These are phyloP conservation scores for Dendrolimus punctatus DNA, from an alignment of 1,140 invertebrate genomes.

Conservation along the genomic window DNA sequence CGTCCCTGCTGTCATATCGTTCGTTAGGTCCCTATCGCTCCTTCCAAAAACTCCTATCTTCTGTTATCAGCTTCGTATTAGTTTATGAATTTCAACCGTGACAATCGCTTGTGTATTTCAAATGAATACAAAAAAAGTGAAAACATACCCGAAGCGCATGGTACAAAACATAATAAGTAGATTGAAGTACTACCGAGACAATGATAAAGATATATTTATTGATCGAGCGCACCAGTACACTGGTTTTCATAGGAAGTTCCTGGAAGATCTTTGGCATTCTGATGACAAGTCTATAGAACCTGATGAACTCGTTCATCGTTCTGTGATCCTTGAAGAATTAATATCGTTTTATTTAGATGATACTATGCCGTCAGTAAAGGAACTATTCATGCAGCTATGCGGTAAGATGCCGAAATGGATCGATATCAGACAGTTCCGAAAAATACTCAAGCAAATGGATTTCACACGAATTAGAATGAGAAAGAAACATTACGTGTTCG, in stretches of 20 bases:
- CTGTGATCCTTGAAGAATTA: slow-evolving; percentile 12
- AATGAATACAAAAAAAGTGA: too few relatives aligned
- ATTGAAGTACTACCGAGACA: too few relatives aligned
- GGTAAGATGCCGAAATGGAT: slow-evolving; percentile 17
- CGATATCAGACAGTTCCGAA: slow-evolving; percentile 25
- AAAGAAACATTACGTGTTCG: slow-evolving; percentile 14
- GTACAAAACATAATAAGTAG: neutral
- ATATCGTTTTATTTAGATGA: slow-evolving; percentile 14
- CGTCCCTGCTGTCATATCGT: too few relatives aligned
- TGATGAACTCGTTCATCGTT: neutral
- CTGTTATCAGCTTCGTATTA: too few relatives aligned
- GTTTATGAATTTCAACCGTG: too few relatives aligned
- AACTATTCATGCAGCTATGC: slow-evolving; percentile 18
- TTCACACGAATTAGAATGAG: slow-evolving; percentile 23
- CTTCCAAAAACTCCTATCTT: too few relatives aligned
- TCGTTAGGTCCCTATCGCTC: too few relatives aligned
- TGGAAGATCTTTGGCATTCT: slow-evolving; percentile 5
- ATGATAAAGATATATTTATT: too few relatives aligned
- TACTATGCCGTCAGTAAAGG: slow-evolving; percentile 15
- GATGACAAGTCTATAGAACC: neutral
- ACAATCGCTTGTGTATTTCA: too few relatives aligned
- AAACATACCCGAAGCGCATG: neutral
- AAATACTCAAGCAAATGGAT: slow-evolving; percentile 23
- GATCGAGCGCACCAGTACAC: neutral
- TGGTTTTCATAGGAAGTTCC: slow-evolving; percentile 9